phyloP scores from a whole-genome alignment of 2,888 invertebrate species.

The Phalera bucephala region DNA sequence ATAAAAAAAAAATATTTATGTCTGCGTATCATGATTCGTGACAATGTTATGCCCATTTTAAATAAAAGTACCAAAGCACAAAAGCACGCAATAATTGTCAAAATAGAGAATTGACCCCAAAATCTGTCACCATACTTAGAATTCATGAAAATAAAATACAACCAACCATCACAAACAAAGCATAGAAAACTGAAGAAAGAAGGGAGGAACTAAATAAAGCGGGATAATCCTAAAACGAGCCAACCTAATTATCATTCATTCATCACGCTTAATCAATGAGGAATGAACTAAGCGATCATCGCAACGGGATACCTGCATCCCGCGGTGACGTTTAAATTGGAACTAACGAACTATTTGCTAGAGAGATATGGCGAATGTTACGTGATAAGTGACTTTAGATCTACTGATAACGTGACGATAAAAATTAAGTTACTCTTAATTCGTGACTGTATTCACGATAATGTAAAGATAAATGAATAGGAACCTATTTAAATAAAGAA shows the following conservation, averaged over 20 bases:
- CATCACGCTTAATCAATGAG: conserved; percentile 30
- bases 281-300: conserved; percentile 32
- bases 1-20: too few species aligned
- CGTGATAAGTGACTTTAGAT: not conserved
- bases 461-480: too few species aligned
- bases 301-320: conserved; percentile 29
- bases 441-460: not conserved
- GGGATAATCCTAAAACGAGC: conserved; percentile 20
- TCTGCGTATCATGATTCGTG: too few species aligned
- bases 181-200: too few species aligned
- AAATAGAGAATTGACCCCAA: too few species aligned
- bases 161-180: too few species aligned
- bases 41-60: too few species aligned
- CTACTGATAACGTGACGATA: not conserved
- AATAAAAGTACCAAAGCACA: too few species aligned
- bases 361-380: not conserved
- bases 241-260: conserved; percentile 31
- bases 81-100: too few species aligned
- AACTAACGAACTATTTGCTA: conserved; percentile 22
- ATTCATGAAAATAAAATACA: too few species aligned
- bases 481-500: too few species aligned
- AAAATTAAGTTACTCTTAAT: not conserved
- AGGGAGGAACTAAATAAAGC: conserved; percentile 15
- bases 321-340: conserved; percentile 32
- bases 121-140: too few species aligned